Conservation (phyloP, 2,888 invertebrate species). For the Sceliomorpha sp. region DNA sequence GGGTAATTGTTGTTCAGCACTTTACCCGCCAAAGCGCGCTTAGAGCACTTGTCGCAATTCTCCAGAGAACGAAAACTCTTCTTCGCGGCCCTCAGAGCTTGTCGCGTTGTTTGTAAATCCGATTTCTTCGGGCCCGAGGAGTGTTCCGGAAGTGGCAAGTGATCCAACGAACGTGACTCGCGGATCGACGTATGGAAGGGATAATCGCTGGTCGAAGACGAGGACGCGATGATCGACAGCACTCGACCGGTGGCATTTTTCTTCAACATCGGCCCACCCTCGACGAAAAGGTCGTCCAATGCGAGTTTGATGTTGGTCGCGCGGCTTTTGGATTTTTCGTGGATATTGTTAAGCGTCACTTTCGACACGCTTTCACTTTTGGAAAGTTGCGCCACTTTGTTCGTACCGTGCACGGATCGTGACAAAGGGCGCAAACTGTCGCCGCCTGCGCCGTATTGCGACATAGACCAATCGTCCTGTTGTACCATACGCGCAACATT, state of each 20-base stretch:
- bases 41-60: constrained; percentile 81
- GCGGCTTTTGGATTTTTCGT: constrained; percentile 67
- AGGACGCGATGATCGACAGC: constrained; percentile 85
- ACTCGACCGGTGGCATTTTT: constrained; percentile 78
- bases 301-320: constrained; percentile 72
- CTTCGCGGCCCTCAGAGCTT: constrained; percentile 67
- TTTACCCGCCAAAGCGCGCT: constrained; percentile 80
- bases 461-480: constrained; percentile 67
- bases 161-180: constrained; percentile 85
- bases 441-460: constrained; percentile 80
- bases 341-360: constrained; percentile 79
- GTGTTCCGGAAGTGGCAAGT: constrained; percentile 80
- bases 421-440: constrained; percentile 81
- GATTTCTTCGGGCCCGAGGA: not conserved
- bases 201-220: constrained; percentile 78
- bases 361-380: constrained; percentile 82
- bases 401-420: constrained; percentile 67
- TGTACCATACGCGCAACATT: constrained; percentile 81
- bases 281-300: constrained; percentile 72
- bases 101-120: constrained; percentile 66
- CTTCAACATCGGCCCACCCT: constrained; percentile 63
- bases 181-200: constrained; percentile 80
- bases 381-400: constrained; percentile 74
- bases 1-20: constrained; percentile 82
- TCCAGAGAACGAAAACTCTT: constrained; percentile 81